Conservation (phyloP, 1,140 invertebrate genomes). For the Drosophila rufa region DNA sequence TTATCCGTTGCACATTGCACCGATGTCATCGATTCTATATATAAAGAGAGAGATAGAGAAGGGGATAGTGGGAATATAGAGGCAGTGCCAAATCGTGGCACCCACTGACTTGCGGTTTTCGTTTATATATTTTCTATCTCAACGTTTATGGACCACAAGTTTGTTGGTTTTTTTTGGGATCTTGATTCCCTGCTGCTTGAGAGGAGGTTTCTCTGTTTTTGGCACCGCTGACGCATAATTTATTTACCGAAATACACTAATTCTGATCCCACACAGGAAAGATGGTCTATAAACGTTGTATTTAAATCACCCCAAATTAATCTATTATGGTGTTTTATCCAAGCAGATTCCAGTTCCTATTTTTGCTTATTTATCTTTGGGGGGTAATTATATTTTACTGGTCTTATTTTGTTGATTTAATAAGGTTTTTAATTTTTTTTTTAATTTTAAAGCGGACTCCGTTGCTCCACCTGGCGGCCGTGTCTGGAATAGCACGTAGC, state of each 20-base stretch:
- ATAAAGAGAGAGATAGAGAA: slow-evolving; percentile 3
- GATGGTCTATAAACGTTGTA: slow-evolving; percentile 20
- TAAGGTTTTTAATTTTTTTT: background rate
- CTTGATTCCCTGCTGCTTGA: slow-evolving; percentile 22
- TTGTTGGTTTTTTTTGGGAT: background rate
- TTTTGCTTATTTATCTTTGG: slow-evolving; percentile 5
- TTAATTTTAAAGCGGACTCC: background rate
- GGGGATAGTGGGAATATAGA: background rate
- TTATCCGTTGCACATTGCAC: slow-evolving; percentile 45
- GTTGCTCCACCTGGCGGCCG: slow-evolving; percentile 13
- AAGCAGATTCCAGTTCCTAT: slow-evolving; percentile 7
- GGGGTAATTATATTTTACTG: background rate
- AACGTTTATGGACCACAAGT: slow-evolving; percentile 31
- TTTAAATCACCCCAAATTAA: slow-evolving; percentile 31
- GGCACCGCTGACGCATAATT: slow-evolving; percentile 58
- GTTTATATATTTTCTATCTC: slow-evolving; percentile 10
- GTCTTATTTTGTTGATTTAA: background rate
- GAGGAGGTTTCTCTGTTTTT: slow-evolving; percentile 39
- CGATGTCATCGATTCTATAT: slow-evolving; percentile 36
- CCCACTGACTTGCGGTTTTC: slow-evolving; percentile 34
- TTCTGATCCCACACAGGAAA: slow-evolving; percentile 30
- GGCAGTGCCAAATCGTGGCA: slow-evolving; percentile 28
- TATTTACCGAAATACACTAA: slow-evolving; percentile 53
- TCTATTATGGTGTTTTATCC: slow-evolving; percentile 10
- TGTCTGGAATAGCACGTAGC: background rate